Percentiles rank a stretch among this genome's conserved stretches.
These are phyloP conservation scores for Gonatopus flavifemur DNA, from an alignment of 1,140 invertebrate genomes.

Conservation along the genomic window DNA sequence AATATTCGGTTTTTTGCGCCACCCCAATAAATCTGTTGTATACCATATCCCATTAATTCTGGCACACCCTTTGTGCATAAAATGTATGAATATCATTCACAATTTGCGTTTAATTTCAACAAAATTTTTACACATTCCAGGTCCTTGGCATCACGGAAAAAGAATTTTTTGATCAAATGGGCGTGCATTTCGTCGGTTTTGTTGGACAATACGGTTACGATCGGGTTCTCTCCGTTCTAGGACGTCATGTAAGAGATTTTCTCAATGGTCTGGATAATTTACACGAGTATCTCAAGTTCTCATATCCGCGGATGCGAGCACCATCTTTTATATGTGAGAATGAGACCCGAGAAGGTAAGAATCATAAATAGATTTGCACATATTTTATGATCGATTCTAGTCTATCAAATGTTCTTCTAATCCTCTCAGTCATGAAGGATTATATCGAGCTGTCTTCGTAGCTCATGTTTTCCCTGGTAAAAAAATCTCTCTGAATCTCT, in stretches of 20 bases:
- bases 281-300: constrained; percentile 96
- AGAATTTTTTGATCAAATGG: constrained; percentile 90
- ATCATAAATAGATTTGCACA: too few species aligned
- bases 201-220: constrained; percentile 96
- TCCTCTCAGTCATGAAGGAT: too few species aligned
- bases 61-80: not conserved
- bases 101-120: too few species aligned
- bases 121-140: constrained; percentile 54
- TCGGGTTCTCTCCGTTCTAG: constrained; percentile 83
- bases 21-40: too few species aligned
- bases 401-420: too few species aligned
- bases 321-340: constrained; percentile 97
- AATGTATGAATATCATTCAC: not conserved
- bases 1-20: too few species aligned
- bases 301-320: constrained; percentile 88
- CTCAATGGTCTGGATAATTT: constrained; percentile 95
- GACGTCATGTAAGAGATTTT: constrained; percentile 92
- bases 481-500: too few species aligned
- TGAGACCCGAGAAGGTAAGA: constrained; percentile 78
- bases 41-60: too few species aligned
- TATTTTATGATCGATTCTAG: too few species aligned
- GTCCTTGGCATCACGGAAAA: constrained; percentile 80
- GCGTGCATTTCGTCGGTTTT: constrained; percentile 86
- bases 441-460: too few species aligned
- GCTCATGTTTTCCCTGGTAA: too few species aligned